phyloP scores from a whole-genome alignment of 2,888 invertebrate genomes.

The Lithophane socia region DNA sequence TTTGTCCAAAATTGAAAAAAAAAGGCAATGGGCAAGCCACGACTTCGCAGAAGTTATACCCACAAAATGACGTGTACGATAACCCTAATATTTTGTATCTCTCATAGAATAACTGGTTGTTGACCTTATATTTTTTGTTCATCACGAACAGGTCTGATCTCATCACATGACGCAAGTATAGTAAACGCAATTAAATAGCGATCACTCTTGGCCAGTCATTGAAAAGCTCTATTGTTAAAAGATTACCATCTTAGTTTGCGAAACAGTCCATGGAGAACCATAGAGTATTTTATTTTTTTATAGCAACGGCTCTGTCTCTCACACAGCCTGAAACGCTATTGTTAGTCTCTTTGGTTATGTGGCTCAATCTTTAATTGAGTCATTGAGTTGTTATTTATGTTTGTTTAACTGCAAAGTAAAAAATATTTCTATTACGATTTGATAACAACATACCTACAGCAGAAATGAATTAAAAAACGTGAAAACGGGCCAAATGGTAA shows the following conservation, averaged over 20 bases:
- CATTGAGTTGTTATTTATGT: not conserved
- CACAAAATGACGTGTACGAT: not conserved
- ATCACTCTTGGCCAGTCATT: slow-evolving; percentile 57
- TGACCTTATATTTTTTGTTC: slow-evolving; percentile 58
- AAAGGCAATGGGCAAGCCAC: slow-evolving; percentile 17
- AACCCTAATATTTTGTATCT: slow-evolving; percentile 13
- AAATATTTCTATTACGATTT: not conserved
- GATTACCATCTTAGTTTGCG: slow-evolving; percentile 57
- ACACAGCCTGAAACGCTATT: slow-evolving; percentile 36
- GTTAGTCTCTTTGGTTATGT: slow-evolving; percentile 34
- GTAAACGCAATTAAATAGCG: slow-evolving; percentile 60
- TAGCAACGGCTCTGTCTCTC: slow-evolving; percentile 30
- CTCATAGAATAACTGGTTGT: slow-evolving; percentile 33
- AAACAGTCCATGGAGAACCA: slow-evolving; percentile 46
- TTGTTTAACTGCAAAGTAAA: not conserved
- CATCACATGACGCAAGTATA: slow-evolving; percentile 63
- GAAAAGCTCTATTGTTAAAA: slow-evolving; percentile 57
- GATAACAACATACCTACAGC: not conserved
- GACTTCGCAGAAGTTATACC: not conserved
- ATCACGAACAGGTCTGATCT: slow-evolving; percentile 56
- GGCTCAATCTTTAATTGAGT: slow-evolving; percentile 16
- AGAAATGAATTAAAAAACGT: not conserved
- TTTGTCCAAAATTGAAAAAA: slow-evolving; percentile 5
- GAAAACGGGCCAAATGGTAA: not conserved
- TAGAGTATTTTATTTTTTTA: slow-evolving; percentile 40